Evolutionary conservation across 2,797 vertebrate species (phyloP).

Genomic region (Glossophaga mutica): DNA sequence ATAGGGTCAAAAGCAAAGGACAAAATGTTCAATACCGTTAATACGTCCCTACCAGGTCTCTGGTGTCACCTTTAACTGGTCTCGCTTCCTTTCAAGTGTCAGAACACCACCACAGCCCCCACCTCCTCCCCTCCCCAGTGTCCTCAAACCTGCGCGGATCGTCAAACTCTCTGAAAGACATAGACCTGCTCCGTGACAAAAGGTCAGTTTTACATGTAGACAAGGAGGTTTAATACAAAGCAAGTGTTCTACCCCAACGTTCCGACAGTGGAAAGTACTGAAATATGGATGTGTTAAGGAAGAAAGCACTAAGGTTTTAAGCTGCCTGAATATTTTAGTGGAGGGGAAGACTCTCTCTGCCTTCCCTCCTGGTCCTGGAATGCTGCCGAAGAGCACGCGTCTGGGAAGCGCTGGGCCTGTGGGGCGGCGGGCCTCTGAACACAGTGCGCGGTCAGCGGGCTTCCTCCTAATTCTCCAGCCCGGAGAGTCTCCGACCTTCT

Average conservation of each 20-base stretch:
- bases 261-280: conserved; percentile 75
- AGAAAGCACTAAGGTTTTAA: conserved; percentile 84
- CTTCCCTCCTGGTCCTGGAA: conserved; percentile 78
- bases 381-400: conserved; percentile 68
- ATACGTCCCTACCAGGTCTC: conserved; percentile 75
- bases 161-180: conserved; percentile 68
- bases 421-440: conserved; percentile 63
- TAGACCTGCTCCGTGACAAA: conserved; percentile 67
- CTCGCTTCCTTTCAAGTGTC: conserved; percentile 61
- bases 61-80: conserved; percentile 68
- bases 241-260: conserved; percentile 73
- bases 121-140: conserved; percentile 15
- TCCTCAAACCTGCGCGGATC: conserved; percentile 71
- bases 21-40: conserved; percentile 76
- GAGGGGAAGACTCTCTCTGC: conserved; percentile 68
- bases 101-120: conserved; percentile 13
- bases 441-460: conserved; percentile 77
- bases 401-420: conserved; percentile 74
- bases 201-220: conserved; percentile 79
- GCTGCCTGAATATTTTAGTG: conserved; percentile 82
- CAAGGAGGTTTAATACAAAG: conserved; percentile 80
- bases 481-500: conserved; percentile 68
- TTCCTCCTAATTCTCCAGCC: conserved; percentile 75
- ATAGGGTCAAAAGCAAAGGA: conserved; percentile 76
- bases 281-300: conserved; percentile 79